Percentiles rank a stretch among this genome's conserved stretches.
phyloP scores from a whole-genome alignment of 2,797 vertebrate genomes.

The Alfaro cultratus region DNA sequence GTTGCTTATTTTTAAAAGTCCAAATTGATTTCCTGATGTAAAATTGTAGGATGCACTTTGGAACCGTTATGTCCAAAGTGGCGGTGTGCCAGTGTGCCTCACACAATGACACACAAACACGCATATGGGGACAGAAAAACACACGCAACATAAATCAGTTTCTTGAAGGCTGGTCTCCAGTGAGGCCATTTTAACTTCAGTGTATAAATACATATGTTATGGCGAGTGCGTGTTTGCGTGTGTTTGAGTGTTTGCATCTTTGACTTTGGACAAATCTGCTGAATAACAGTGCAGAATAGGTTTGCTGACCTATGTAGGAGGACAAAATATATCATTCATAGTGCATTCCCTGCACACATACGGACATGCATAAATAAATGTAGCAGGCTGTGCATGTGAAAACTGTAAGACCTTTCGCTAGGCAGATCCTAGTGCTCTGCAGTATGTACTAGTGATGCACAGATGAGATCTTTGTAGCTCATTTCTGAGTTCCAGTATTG shows the following conservation, averaged over 20 bases:
- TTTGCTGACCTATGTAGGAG: constrained; percentile 38
- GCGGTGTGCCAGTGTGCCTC: not conserved
- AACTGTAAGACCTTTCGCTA: not conserved
- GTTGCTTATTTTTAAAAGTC: not conserved
- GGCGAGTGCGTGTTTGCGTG: not conserved
- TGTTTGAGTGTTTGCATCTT: not conserved
- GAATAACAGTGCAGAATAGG: constrained; percentile 24
- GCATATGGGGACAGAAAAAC: constrained; percentile 15
- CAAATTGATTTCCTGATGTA: not conserved
- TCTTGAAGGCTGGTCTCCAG: constrained; percentile 42
- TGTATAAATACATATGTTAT: constrained; percentile 52
- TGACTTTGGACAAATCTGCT: constrained; percentile 34
- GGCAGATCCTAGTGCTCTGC: not conserved
- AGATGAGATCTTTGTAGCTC: not conserved
- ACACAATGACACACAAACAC: constrained; percentile 8
- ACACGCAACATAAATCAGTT: constrained; percentile 28
- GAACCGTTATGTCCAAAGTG: too few relatives aligned
- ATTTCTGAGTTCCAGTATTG: not conserved
- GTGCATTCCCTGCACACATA: not conserved
- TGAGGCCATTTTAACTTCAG: constrained; percentile 31
- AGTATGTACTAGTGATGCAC: not conserved
- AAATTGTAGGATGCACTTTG: not conserved
- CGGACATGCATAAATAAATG: constrained; percentile 4
- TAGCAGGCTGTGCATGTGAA: constrained; percentile 10
- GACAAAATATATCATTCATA: constrained; percentile 21